Percentiles rank a stretch among this genome's conserved stretches.
Conservation (phyloP, 2,888 invertebrate genomes). For the Cheilosia variabilis region DNA sequence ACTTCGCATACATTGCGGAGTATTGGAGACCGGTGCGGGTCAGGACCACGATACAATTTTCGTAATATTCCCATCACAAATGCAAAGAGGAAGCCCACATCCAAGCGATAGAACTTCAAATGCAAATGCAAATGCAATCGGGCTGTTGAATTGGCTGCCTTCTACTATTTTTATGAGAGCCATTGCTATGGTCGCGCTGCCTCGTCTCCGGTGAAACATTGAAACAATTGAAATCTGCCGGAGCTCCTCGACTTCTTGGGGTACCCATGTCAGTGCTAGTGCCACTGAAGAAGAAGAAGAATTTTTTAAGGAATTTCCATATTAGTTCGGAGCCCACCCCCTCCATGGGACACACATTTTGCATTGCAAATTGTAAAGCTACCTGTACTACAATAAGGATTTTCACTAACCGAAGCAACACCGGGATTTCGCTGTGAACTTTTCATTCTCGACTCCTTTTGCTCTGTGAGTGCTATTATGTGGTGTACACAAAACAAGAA, state of each 20-base stretch:
- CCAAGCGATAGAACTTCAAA: slow-evolving; percentile 41
- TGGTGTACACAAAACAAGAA: slow-evolving; percentile 69
- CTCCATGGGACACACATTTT: slow-evolving; percentile 36
- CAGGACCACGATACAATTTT: slow-evolving; percentile 56
- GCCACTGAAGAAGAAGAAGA: slow-evolving; percentile 32
- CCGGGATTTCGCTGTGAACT: slow-evolving; percentile 54
- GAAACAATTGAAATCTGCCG: slow-evolving; percentile 71
- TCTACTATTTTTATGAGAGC: slow-evolving; percentile 59
- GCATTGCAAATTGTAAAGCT: slow-evolving; percentile 68
- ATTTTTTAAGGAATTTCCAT: slow-evolving; percentile 72
- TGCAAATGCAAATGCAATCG: slow-evolving; percentile 69
- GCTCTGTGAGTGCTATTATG: slow-evolving; percentile 62
- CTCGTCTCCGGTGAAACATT: slow-evolving; percentile 25
- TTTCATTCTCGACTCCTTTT: slow-evolving; percentile 24
- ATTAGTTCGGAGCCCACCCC: slow-evolving; percentile 53
- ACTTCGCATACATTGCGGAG: slow-evolving; percentile 9
- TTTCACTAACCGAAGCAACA: slow-evolving; percentile 58
- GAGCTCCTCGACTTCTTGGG: background rate
- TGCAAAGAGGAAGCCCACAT: slow-evolving; percentile 1
- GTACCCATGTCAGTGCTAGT: background rate
- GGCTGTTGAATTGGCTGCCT: slow-evolving; percentile 55
- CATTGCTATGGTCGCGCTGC: slow-evolving; percentile 37
- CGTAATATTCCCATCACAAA: slow-evolving; percentile 42
- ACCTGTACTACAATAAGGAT: slow-evolving; percentile 69
- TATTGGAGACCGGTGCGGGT: slow-evolving; percentile 5